Evolutionary conservation across 2,797 vertebrate species (phyloP), one percentile per base, ranked within the genome.

Genomic region (Sternotherus odoratus): DNA sequence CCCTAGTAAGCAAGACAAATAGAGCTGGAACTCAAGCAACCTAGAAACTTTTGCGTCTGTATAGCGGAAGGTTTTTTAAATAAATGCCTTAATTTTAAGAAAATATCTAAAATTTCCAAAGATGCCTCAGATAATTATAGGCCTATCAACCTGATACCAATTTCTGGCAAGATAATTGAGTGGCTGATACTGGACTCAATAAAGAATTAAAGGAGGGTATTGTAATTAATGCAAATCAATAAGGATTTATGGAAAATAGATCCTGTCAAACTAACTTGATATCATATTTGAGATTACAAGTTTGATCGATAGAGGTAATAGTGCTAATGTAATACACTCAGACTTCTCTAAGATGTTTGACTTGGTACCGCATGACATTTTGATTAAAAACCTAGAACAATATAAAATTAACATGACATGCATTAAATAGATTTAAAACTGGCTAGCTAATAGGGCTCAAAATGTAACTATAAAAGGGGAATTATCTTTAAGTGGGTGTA

Each of bases 61-160:
- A 79, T 50, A 33, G 15, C 26, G 87, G 81, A 93, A 84, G 13
- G 63, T 88, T 88, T 75, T 21, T 90, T 92, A 83, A 69, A 46
- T 82, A 79, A 91, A 80, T 82, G 5, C 6, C 15, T 93, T 4
- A 5, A n/a, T 28, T 57, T 88, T 84, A 93, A 56, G 39, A 88
- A 57, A 74, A n/a, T n/a, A n/a, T n/a, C 63, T 66, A 36, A 66
- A 49, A 84, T 84, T 69, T 50, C 82, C 86, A 86, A 63, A 1
- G 2, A 54, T 80, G 60, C 8, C 3, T 17, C 24, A 66, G n/a
- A 11, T 66, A 66, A 66, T 66, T 66, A 36, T 66, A 66, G n/a
- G n/a, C 19, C n/a, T 66, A 19, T 66, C 63, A 66, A 10, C n/a
- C 19, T 36, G 19, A 36, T 21, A 36, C 21, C 63, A 36, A 36